Evolutionary conservation across 2,888 invertebrate species (phyloP).

Genomic region (Mimachlamys varia): DNA sequence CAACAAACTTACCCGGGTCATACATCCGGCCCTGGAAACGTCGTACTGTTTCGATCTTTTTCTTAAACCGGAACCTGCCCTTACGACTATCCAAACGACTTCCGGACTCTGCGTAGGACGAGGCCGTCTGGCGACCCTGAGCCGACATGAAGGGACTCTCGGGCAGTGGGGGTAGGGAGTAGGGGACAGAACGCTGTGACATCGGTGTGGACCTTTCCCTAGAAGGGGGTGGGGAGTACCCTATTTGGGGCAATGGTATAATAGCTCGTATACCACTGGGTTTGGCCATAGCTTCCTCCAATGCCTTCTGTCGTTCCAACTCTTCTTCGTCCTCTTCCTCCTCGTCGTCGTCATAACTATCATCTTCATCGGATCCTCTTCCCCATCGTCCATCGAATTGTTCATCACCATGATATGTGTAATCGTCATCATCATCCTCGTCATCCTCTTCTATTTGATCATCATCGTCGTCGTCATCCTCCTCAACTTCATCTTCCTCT

Average conservation of each 20-base stretch:
- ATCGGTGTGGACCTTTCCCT: constrained; percentile 37
- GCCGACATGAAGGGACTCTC: constrained; percentile 49
- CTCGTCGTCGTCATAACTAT: constrained; percentile 38
- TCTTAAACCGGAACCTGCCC: neutral
- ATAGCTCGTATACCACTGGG: constrained; percentile 37
- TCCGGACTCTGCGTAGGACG: constrained; percentile 21
- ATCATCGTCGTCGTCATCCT: neutral
- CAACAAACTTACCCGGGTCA: constrained; percentile 46
- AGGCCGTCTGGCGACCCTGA: neutral
- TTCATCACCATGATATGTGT: constrained; percentile 30
- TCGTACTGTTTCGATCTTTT: constrained; percentile 35
- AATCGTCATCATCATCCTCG: constrained; percentile 37
- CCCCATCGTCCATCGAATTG: neutral
- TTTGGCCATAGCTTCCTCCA: neutral
- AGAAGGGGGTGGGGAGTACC: constrained; percentile 49
- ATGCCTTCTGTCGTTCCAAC: neutral
- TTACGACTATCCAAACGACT: neutral
- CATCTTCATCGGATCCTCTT: constrained; percentile 14
- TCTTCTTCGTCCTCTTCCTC: constrained; percentile 38
- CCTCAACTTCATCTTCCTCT: constrained; percentile 2
- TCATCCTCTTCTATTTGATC: neutral
- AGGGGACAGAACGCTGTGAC: neutral
- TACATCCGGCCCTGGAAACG: constrained; percentile 48
- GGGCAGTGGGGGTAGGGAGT: constrained; percentile 43
- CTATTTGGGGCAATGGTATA: constrained; percentile 49